These are phyloP conservation scores for Formicarius rufipectus DNA, from an alignment of 2,113 vertebrate species.

Conservation along the genomic window DNA sequence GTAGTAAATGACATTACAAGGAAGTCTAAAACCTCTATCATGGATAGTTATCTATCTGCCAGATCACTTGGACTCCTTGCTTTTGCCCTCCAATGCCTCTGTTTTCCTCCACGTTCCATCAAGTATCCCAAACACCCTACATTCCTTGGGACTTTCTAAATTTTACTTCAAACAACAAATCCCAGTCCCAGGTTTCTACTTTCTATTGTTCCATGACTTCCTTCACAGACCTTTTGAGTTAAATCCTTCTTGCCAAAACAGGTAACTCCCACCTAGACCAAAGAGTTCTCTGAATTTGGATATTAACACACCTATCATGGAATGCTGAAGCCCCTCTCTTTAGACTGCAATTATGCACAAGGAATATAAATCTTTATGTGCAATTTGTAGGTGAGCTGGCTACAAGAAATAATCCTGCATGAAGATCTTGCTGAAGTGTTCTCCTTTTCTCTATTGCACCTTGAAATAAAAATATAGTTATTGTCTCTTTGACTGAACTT, in stretches of 20 bases:
- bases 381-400: background rate
- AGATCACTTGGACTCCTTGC: background rate
- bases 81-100: background rate
- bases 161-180: background rate
- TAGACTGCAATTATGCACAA: background rate
- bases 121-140: background rate
- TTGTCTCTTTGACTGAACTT: background rate
- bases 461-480: background rate
- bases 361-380: background rate
- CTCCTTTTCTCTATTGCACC: background rate
- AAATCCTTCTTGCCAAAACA: background rate
- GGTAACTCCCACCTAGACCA: background rate
- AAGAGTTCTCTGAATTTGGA: background rate
- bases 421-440: background rate
- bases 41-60: accelerated
- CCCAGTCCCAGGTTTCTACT: background rate
- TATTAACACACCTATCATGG: background rate
- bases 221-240: background rate
- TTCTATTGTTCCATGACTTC: background rate
- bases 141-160: accelerated
- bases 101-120: background rate
- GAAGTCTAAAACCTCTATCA: background rate
- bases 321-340: background rate
- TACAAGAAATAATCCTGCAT: background rate
- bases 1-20: background rate